Conservation (phyloP, 2,888 invertebrate species). For the Diarsia dahlii region DNA sequence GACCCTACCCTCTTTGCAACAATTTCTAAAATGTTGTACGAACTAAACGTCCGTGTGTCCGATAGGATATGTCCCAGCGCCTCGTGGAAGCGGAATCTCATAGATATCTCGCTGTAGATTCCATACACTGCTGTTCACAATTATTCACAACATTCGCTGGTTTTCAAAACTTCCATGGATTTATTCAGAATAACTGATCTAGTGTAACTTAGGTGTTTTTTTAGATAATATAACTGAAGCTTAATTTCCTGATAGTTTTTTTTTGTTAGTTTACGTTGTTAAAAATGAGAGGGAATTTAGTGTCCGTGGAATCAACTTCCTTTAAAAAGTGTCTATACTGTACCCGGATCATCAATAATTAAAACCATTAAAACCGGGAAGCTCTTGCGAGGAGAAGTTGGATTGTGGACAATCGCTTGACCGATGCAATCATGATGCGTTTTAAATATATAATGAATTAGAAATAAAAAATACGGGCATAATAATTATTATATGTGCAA, state of each 20-base stretch:
- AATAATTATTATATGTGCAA: too few species aligned
- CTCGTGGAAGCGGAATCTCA: constrained; percentile 79
- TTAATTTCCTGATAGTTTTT: not conserved
- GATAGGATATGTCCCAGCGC: constrained; percentile 71
- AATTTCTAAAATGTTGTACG: constrained; percentile 30
- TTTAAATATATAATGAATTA: too few species aligned
- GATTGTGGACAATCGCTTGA: not conserved
- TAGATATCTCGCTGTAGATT: constrained; percentile 82
- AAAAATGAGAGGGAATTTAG: too few species aligned
- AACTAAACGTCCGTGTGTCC: constrained; percentile 61
- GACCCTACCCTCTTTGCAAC: not conserved
- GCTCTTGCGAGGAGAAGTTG: not conserved
- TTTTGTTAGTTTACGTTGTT: too few species aligned
- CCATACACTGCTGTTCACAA: constrained; percentile 77
- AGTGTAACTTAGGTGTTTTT: not conserved
- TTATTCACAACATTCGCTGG: constrained; percentile 80
- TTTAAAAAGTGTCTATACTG: too few species aligned
- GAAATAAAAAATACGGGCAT: too few species aligned
- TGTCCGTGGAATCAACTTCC: too few species aligned
- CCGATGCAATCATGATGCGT: too few species aligned
- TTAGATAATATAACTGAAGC: constrained; percentile 15
- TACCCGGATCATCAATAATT: not conserved
- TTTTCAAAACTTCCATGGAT: constrained; percentile 66
- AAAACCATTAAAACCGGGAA: not conserved
- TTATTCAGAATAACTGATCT: constrained; percentile 44